Conservation (phyloP, 2,797 vertebrate genomes). For the Sebastes vulpes region DNA sequence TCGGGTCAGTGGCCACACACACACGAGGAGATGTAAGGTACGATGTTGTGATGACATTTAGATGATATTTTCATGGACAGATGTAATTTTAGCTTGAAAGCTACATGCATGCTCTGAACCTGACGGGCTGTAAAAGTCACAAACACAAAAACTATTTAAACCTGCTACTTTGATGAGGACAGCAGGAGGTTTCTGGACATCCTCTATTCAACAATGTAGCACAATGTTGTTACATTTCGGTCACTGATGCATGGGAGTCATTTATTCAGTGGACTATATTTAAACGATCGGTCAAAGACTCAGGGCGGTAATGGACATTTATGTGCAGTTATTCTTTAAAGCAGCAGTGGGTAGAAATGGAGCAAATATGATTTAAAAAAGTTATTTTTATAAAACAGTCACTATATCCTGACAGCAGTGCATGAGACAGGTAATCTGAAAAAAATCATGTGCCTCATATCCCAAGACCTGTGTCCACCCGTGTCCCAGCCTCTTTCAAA, state of each 20-base stretch:
- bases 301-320: neutral
- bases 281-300: neutral
- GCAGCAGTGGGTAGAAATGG: too few relatives aligned
- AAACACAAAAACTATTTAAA: conserved; percentile 24
- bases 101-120: conserved; percentile 25
- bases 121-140: conserved; percentile 45
- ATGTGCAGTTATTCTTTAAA: neutral
- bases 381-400: too few relatives aligned
- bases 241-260: neutral
- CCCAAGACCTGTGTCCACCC: too few relatives aligned
- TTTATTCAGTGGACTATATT: neutral
- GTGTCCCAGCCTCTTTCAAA: too few relatives aligned
- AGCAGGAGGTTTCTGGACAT: neutral
- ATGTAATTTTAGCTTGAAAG: conserved; percentile 51
- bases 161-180: conserved; percentile 1
- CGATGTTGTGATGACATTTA: conserved; percentile 72
- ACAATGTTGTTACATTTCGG: neutral
- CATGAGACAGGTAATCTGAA: too few relatives aligned
- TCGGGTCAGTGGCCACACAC: conserved; percentile 45
- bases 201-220: neutral
- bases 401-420: too few relatives aligned
- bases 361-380: too few relatives aligned
- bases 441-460: too few relatives aligned
- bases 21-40: conserved; percentile 41
- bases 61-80: conserved; percentile 66